Evolutionary conservation across 2,797 vertebrate species (phyloP), one percentile per base, ranked within the genome.

Genomic region (Diglossa cyanea): DNA sequence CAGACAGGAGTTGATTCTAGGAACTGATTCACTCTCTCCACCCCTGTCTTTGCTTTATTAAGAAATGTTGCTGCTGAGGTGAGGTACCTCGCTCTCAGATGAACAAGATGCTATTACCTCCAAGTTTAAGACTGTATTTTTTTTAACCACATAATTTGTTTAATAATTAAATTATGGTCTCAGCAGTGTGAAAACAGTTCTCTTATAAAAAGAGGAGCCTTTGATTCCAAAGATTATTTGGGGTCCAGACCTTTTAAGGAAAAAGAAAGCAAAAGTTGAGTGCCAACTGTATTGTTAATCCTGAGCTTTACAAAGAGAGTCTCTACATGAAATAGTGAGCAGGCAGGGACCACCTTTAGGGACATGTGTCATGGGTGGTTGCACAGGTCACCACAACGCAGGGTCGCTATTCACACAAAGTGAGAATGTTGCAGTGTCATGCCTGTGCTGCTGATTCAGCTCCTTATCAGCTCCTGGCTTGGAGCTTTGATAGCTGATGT

Each of bases 401-500:
- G 88, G 48, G 63, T 20, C 1, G 8, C 72, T 79, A 77, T 91
- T 95, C 84, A 89, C 72, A 73, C 42, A 42, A 65, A 75, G 62
- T 0, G 11, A 48, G 81, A 95, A 81, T 58, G 82, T 81, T 96
- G 94, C 81, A 83, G 78, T 78, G 79, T 95, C 95, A 92, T 94
- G 89, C 33, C 75, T 77, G 33, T 48, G 84, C 74, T 96, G 86
- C 92, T 96, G 92, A 96, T 96, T 93, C 94, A 93, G 86, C 94
- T 95, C 40, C 91, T 87, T 89, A 96, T 86, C 75, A 91, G 50
- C 47, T 88, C 44, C 55, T 92, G 51, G 17, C 86, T 81, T 80
- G 72, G 63, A 83, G 86, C 94, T 90, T 97, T 95, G 84, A 89
- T 90, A 93, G 87, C 33, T 96, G 89, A 94, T 90, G 88, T 95